phyloP scores from a whole-genome alignment of 2,113 vertebrate genomes.

The Cinclus cinclus region DNA sequence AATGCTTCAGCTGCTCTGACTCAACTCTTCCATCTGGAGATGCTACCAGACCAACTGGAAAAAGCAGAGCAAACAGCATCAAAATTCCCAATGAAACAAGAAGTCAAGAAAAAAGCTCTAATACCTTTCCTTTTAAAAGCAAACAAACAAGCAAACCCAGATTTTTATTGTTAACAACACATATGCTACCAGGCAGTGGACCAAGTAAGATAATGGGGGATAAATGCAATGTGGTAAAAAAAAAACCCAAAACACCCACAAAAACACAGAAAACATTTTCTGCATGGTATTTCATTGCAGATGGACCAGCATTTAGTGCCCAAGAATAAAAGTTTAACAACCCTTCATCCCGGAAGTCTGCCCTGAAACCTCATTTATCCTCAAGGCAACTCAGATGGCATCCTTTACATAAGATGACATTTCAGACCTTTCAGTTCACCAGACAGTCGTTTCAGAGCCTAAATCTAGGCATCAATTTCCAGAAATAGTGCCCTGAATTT shows the following conservation, averaged over 20 bases:
- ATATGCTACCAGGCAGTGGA: not conserved
- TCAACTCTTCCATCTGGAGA: slow-evolving; percentile 63
- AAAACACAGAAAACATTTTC: not conserved
- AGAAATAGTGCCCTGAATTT: slow-evolving; percentile 33
- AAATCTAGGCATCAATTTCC: slow-evolving; percentile 17
- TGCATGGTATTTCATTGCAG: not conserved
- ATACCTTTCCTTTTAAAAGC: slow-evolving; percentile 29
- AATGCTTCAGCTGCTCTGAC: slow-evolving; percentile 56
- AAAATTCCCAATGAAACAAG: not conserved
- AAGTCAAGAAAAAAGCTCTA: not conserved
- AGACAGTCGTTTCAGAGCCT: not conserved
- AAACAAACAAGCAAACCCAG: slow-evolving; percentile 37
- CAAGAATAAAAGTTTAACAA: slow-evolving; percentile 9
- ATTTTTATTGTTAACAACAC: slow-evolving; percentile 23
- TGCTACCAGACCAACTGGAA: slow-evolving; percentile 56
- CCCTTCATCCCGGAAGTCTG: not conserved
- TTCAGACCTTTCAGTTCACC: slow-evolving; percentile 7
- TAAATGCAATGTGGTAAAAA: not conserved
- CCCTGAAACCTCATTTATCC: not conserved
- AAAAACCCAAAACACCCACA: not conserved
- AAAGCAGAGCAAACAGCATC: slow-evolving; percentile 46
- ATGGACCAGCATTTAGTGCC: not conserved
- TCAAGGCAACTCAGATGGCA: not conserved
- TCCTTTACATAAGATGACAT: not conserved
- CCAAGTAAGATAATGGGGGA: not conserved